Conservation (phyloP, 37 sponge, comb jelly and placozoan genomes). For the Spongia lamella region DNA sequence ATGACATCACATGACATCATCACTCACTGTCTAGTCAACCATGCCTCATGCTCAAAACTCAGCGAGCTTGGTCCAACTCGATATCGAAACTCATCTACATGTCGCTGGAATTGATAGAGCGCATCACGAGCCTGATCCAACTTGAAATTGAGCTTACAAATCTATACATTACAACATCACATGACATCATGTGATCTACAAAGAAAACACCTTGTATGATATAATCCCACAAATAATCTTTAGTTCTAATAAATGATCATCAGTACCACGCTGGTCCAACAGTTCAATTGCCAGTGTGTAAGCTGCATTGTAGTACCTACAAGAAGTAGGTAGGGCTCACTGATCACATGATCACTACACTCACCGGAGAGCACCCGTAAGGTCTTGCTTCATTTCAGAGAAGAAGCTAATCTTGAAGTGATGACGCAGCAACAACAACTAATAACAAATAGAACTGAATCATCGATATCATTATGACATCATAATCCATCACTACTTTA, state of each 20-base stretch:
- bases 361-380: slow-evolving; percentile 59
- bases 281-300: slow-evolving; percentile 68
- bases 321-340: not conserved
- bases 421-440: slow-evolving; percentile 71
- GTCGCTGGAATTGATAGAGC: slow-evolving; percentile 72
- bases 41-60: slow-evolving; percentile 77
- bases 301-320: slow-evolving; percentile 63
- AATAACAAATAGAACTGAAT: too few relatives aligned
- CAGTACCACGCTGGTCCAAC: slow-evolving; percentile 40
- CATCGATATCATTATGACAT: too few relatives aligned
- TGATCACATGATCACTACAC: not conserved
- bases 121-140: slow-evolving; percentile 66
- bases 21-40: slow-evolving; percentile 84
- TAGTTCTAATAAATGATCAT: slow-evolving; percentile 74
- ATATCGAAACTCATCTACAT: slow-evolving; percentile 74
- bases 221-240: slow-evolving; percentile 84
- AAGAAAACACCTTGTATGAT: slow-evolving; percentile 76
- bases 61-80: slow-evolving; percentile 57
- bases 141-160: slow-evolving; percentile 82
- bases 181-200: not conserved
- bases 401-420: slow-evolving; percentile 91
- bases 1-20: not conserved
- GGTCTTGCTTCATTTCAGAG: slow-evolving; percentile 83
- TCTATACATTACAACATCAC: slow-evolving; percentile 37
- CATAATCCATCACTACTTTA: too few relatives aligned